Evolutionary conservation across 53 echinoderm and acorn worm species (phyloP).

Genomic region (Luidia sarsii): DNA sequence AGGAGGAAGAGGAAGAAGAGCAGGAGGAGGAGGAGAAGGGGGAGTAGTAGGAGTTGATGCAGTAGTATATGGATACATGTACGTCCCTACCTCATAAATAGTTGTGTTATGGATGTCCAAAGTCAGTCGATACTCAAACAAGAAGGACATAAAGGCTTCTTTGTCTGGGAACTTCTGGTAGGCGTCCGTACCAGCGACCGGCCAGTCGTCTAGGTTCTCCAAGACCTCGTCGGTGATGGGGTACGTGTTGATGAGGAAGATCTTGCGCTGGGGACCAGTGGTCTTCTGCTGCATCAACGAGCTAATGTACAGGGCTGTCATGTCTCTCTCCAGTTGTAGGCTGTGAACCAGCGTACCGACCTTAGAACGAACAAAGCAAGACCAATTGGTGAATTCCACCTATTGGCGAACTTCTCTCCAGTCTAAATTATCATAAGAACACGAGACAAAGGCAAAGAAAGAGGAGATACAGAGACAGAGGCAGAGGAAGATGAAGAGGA

Average conservation of each 20-base stretch:
- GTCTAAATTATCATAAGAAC: too few relatives aligned
- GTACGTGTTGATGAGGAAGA: constrained; percentile 84
- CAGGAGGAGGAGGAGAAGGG: too few relatives aligned
- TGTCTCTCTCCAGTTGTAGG: constrained; percentile 63
- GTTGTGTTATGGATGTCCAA: constrained; percentile 87
- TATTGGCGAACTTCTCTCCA: too few relatives aligned
- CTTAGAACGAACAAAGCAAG: too few relatives aligned
- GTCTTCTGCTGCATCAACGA: constrained; percentile 71
- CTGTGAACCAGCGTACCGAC: constrained; percentile 61
- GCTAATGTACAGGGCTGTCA: constrained; percentile 69
- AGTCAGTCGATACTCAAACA: constrained; percentile 81
- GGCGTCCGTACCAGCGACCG: constrained; percentile 76
- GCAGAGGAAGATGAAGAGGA: too few relatives aligned
- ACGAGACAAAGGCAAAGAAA: too few relatives aligned
- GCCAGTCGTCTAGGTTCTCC: constrained; percentile 75
- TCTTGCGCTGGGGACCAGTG: constrained; percentile 83
- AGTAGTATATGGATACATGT: neutral
- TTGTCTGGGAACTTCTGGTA: constrained; percentile 79
- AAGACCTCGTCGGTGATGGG: constrained; percentile 75
- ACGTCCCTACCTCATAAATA: constrained; percentile 67
- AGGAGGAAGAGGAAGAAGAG: too few relatives aligned
- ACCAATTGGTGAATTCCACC: too few relatives aligned
- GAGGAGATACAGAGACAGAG: too few relatives aligned
- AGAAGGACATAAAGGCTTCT: constrained; percentile 77
- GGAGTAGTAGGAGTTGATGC: too few relatives aligned